A percentile compares a stretch with the other conserved stretches of the same genome.
Conservation (phyloP, 2,113 vertebrate genomes). For the Geothlypis trichas region DNA sequence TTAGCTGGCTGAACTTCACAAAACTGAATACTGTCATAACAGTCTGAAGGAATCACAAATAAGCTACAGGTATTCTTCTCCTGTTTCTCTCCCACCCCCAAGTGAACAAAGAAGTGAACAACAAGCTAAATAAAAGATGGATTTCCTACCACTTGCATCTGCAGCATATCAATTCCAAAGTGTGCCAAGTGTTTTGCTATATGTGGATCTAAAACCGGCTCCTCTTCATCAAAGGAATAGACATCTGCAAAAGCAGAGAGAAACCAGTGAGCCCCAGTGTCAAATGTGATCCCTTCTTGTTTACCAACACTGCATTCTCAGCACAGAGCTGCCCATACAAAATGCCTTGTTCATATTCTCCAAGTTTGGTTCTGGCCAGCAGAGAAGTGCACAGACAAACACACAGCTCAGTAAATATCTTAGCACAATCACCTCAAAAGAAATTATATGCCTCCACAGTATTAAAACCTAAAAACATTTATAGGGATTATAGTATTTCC, state of each 20-base stretch:
- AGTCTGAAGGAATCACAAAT: neutral
- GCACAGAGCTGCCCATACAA: neutral
- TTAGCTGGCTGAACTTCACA: neutral
- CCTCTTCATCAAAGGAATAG: conserved; percentile 98
- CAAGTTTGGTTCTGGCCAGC: neutral
- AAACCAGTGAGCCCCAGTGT: neutral
- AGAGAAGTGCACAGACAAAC: neutral
- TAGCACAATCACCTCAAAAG: neutral
- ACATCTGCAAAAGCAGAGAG: conserved; percentile 81
- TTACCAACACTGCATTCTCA: neutral
- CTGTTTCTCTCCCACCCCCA: neutral
- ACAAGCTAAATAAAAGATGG: neutral
- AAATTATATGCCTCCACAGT: neutral
- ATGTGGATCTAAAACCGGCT: conserved; percentile 91
- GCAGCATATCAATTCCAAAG: conserved; percentile 98
- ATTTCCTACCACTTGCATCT: conserved; percentile 88
- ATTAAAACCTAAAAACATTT: neutral
- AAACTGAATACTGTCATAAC: neutral
- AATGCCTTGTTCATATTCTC: neutral
- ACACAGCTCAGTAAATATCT: neutral
- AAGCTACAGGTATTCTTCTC: neutral
- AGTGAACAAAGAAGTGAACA: neutral
- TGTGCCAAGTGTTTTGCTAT: conserved; percentile 94
- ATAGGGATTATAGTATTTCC: neutral
- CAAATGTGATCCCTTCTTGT: neutral